phyloP scores from a whole-genome alignment of 2,113 vertebrate genomes.

The Phylloscopus trochiloides region DNA sequence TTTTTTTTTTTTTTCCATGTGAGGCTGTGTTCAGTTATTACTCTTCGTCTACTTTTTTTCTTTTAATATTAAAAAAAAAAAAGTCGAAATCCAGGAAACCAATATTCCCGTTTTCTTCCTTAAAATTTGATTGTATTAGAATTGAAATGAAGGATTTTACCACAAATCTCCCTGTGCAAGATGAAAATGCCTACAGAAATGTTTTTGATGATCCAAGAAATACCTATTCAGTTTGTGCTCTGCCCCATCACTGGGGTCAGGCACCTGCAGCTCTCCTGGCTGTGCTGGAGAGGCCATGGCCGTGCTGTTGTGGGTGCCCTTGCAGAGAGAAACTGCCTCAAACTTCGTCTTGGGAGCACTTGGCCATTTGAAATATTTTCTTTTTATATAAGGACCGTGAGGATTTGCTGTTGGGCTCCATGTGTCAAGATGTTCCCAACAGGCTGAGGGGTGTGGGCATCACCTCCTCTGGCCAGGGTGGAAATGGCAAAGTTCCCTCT shows the following conservation, averaged over 20 bases:
- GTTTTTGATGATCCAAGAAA: background rate
- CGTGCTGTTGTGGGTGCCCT: fast-evolving
- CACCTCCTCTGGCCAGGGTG: background rate
- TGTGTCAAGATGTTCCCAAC: fast-evolving
- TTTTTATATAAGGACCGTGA: background rate
- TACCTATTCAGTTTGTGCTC: background rate
- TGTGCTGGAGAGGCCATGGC: background rate
- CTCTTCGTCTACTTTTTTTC: background rate
- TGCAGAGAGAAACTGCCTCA: background rate
- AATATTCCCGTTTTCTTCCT: background rate
- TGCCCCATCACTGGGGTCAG: fast-evolving
- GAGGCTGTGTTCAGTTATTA: background rate
- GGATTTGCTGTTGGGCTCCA: background rate
- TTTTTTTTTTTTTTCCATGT: background rate
- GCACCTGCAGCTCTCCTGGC: background rate
- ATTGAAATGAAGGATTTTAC: background rate
- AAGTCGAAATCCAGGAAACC: background rate
- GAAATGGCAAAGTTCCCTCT: background rate
- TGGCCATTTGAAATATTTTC: background rate
- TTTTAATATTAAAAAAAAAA: background rate
- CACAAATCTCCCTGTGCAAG: background rate
- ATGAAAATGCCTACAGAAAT: background rate
- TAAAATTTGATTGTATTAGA: background rate
- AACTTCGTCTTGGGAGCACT: background rate
- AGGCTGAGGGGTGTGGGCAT: background rate